Evolutionary conservation across 2,113 vertebrate species (phyloP).

Genomic region (Nannospalax galili): DNA sequence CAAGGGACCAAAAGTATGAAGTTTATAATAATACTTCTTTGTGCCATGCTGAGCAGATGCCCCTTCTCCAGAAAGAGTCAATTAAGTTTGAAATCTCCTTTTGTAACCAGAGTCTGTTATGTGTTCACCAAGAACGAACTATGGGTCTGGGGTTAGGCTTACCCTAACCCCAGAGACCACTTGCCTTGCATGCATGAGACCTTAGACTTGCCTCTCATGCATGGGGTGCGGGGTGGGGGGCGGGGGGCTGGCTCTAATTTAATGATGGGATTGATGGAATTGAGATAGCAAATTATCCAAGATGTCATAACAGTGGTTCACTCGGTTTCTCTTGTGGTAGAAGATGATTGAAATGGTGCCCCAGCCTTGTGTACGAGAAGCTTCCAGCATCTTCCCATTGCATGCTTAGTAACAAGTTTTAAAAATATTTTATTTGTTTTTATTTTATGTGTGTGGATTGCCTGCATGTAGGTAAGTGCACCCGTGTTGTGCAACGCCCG

Average conservation of each 20-base stretch:
- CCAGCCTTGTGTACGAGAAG: not conserved
- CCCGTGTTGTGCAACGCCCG: no score
- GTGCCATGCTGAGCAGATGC: not conserved
- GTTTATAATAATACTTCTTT: not conserved
- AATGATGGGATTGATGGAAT: conserved; percentile 6
- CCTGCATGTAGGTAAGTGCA: no score
- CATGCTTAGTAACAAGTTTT: no score
- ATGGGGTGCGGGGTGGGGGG: no score
- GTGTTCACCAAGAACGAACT: not conserved
- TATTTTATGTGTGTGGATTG: no score
- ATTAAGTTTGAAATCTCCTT: not conserved
- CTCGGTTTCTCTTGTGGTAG: not conserved
- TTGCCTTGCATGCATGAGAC: not conserved
- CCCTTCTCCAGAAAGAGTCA: not conserved
- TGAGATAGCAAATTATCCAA: not conserved
- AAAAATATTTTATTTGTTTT: no score
- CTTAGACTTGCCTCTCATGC: no score
- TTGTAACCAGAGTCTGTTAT: not conserved
- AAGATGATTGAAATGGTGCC: not conserved
- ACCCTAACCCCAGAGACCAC: not conserved
- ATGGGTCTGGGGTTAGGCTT: not conserved
- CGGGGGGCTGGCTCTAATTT: not conserved
- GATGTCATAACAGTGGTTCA: not conserved
- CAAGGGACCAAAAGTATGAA: not conserved
- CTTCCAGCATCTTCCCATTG: not conserved